Base-by-base conservation (phyloP, 2,113 vertebrate species). In the Protomyctophum bolini region DNA sequence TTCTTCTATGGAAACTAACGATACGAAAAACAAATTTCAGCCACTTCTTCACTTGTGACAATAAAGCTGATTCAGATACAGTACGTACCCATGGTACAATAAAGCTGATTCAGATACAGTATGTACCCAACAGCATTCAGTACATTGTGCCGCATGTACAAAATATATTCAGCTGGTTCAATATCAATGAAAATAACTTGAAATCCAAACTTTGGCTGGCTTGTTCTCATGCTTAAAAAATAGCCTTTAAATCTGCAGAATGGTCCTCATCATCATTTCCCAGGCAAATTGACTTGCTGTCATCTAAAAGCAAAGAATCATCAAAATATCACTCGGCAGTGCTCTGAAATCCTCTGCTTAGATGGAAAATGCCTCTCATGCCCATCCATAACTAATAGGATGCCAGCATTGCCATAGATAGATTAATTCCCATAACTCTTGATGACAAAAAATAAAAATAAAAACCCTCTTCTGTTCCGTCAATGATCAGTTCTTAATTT, bases 351-450 rank as follows among this genome's bases (percentile, higher is more conserved):
- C 21, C 57, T 6, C 4, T 51, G 15, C 10, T 21, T 33, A 51
- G 49, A 64, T 50, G 15, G 49, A 8, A 46, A 15, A 15, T 14
- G 21, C 48, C 28, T 28, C 10, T 51, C 10, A 51, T 7, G 8
- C 15, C 62, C 28, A 28, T 50, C 62, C 14, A 29, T 14, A 64
- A 51, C 48, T 50, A 64, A 64, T 64, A 28, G 15, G 47, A 51
- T 64, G 29, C 45, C 14, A 15, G 41, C 60, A 10, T 46, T 58
- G 21, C 15, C 8, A 29, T 28, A 58, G 21, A 58, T 21, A 58
- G 57, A 58, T 58, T 21, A 29, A 28, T 9, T 29, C 15, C 55
- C 28, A 29, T 41, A 8, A 58, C 7, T 33, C 6, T 10, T 57
- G 15, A 28, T 10, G 57, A 58, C 57, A 8, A 29, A 7, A 58